Percentiles rank a stretch among this genome's conserved stretches.
phyloP scores from a whole-genome alignment of 2,113 vertebrate species.

The Astatoreochromis straeleni region DNA sequence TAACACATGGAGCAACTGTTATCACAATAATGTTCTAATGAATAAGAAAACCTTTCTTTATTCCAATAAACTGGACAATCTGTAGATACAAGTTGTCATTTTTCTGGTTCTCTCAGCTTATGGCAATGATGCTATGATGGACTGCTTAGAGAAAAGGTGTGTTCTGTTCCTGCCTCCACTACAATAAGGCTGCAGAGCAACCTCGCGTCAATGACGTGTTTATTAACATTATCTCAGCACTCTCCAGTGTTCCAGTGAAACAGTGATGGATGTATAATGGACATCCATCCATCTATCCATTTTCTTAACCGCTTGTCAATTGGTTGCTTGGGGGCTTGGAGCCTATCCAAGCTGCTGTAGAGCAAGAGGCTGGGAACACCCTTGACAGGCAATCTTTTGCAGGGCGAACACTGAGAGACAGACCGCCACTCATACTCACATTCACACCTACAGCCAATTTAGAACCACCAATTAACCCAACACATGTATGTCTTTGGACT shows the following conservation, averaged over 20 bases:
- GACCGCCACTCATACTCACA: not conserved
- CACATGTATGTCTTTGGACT: not conserved
- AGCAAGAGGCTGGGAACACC: not conserved
- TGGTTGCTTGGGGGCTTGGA: not conserved
- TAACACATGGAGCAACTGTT: not conserved
- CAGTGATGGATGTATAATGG: not conserved
- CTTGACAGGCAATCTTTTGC: not conserved
- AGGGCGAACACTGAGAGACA: not conserved
- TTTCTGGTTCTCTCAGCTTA: not conserved
- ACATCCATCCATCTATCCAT: not conserved
- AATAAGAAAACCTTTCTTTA: not conserved
- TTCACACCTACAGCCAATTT: not conserved
- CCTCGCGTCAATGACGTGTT: not conserved
- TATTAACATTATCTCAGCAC: not conserved
- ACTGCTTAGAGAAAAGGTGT: not conserved
- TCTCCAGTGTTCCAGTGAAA: not conserved
- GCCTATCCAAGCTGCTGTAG: not conserved
- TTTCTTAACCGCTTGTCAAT: not conserved
- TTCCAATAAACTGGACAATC: not conserved
- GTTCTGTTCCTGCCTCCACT: not conserved
- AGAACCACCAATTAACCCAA: not conserved
- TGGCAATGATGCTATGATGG: not conserved
- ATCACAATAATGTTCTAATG: not conserved
- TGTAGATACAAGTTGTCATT: not conserved
- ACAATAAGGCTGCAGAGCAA: not conserved